phyloP scores from a whole-genome alignment of 2,797 vertebrate genomes.

The Crypturellus tataupa region DNA sequence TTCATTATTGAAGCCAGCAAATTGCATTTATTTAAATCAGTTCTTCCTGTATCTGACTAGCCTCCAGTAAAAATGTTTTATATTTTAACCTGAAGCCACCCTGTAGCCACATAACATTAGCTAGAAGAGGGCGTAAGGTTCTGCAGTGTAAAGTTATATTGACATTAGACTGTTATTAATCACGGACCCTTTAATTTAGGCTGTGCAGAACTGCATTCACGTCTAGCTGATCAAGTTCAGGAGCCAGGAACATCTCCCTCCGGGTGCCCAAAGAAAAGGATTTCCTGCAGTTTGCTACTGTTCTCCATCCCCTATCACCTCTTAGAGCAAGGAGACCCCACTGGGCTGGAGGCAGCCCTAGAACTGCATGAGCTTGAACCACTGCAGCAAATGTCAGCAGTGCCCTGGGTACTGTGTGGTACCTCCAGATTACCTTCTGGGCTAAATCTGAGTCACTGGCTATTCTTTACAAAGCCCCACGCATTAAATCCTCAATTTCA shows the following conservation, averaged over 20 bases:
- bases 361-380: neutral
- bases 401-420: neutral
- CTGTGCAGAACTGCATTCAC: neutral
- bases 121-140: neutral
- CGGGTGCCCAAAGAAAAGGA: neutral
- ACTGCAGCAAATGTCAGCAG: neutral
- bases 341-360: accelerated
- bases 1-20: neutral
- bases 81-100: neutral
- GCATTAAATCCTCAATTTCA: neutral
- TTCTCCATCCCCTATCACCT: neutral
- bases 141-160: neutral
- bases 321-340: neutral
- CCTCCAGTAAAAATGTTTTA: neutral
- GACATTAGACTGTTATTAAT: neutral
- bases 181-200: neutral
- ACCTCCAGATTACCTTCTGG: neutral
- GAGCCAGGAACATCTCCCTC: neutral
- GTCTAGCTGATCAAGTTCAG: neutral
- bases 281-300: neutral
- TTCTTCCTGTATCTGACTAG: neutral
- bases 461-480: neutral
- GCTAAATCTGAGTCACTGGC: neutral
- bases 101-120: neutral
- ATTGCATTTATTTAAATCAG: accelerated